Conservation (phyloP, 2,888 invertebrate genomes). For the Clunio marinus region DNA sequence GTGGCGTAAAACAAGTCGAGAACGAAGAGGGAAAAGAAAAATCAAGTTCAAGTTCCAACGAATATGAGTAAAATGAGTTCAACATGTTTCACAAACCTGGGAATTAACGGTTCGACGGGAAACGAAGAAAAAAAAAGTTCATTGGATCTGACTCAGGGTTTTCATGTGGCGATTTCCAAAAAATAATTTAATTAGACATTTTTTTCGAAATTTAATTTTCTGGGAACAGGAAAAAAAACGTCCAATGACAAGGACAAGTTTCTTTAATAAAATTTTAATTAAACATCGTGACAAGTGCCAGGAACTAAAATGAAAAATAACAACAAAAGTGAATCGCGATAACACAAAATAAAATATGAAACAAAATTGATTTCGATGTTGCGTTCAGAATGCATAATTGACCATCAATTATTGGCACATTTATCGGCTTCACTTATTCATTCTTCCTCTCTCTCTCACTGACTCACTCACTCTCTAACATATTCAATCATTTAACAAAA, state of each 20-base stretch:
- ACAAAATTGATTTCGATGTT: too few species aligned
- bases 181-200: too few species aligned
- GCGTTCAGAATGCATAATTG: constrained; percentile 4
- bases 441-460: background rate
- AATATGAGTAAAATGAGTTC: constrained; percentile 34
- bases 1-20: constrained; percentile 13
- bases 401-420: background rate
- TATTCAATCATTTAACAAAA: too few species aligned
- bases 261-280: too few species aligned
- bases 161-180: background rate
- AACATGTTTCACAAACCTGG: constrained; percentile 27
- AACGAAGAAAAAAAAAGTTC: constrained; percentile 21
- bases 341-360: too few species aligned
- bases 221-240: too few species aligned
- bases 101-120: constrained; percentile 37
- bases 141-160: background rate
- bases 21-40: constrained; percentile 7
- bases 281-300: too few species aligned
- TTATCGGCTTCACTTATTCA: background rate
- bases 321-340: too few species aligned
- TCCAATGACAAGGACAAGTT: too few species aligned
- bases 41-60: constrained; percentile 33
- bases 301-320: too few species aligned
- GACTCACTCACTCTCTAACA: background rate
- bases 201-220: too few species aligned